A percentile compares a stretch with the other conserved stretches of the same genome.
Evolutionary conservation across 2,888 invertebrate species (phyloP).

Genomic region (Leptopilina myrica): DNA sequence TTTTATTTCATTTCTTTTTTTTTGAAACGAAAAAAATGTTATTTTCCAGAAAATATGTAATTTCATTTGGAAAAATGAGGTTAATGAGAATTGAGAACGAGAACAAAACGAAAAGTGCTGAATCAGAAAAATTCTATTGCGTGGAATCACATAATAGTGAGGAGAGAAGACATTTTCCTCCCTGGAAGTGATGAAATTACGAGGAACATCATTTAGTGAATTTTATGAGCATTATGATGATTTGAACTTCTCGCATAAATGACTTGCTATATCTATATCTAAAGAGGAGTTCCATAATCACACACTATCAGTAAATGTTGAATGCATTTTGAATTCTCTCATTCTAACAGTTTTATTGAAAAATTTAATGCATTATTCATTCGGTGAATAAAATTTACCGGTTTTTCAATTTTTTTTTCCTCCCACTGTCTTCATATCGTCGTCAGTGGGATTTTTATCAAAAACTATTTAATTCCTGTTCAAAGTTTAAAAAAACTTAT

Average conservation of each 20-base stretch:
- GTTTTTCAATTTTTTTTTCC: background rate
- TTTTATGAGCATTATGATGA: slow-evolving; percentile 8
- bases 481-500: too few relatives aligned
- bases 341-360: background rate
- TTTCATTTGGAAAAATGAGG: slow-evolving; percentile 18
- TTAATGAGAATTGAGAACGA: background rate
- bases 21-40: background rate
- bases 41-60: background rate
- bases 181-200: slow-evolving; percentile 14
- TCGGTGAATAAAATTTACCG: background rate
- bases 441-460: too few relatives aligned
- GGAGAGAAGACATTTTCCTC: background rate
- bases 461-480: too few relatives aligned
- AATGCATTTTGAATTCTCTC: background rate
- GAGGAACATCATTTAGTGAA: background rate
- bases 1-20: too few relatives aligned
- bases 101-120: slow-evolving; percentile 17
- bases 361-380: background rate
- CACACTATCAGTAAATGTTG: background rate
- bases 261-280: background rate
- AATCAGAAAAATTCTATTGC: slow-evolving; percentile 22
- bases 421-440: background rate
- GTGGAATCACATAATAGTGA: slow-evolving; percentile 4
- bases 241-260: background rate
- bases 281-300: background rate